phyloP scores from a whole-genome alignment of 2,888 invertebrate genomes.

The Hypomecis atomaria region DNA sequence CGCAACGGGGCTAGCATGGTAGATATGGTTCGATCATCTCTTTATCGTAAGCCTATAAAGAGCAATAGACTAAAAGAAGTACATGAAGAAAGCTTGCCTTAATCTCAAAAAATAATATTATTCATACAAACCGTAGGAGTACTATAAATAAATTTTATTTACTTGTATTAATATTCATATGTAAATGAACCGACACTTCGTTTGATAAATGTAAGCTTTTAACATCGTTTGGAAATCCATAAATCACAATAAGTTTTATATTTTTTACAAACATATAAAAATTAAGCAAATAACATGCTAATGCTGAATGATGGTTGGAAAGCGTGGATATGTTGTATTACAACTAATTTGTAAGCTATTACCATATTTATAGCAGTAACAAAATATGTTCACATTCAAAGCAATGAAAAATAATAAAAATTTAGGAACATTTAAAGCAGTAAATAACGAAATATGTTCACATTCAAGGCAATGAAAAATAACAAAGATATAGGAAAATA shows the following conservation, averaged over 20 bases:
- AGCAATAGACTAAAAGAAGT: too few relatives aligned
- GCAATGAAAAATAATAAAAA: too few relatives aligned
- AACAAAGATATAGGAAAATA: too few relatives aligned
- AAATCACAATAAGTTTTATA: slow-evolving; percentile 24
- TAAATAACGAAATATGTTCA: too few relatives aligned
- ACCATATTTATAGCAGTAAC: slow-evolving; percentile 20
- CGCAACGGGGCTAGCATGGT: too few relatives aligned
- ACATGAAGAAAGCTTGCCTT: neutral
- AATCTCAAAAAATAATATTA: neutral
- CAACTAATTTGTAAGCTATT: slow-evolving; percentile 19
- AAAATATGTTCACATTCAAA: too few relatives aligned
- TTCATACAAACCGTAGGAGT: neutral
- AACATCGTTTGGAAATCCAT: slow-evolving; percentile 25
- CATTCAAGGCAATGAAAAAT: too few relatives aligned
- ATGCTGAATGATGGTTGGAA: slow-evolving; percentile 27
- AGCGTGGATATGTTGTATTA: slow-evolving; percentile 17
- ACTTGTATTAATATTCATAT: slow-evolving; percentile 21
- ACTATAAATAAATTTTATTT: slow-evolving; percentile 14
- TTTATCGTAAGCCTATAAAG: too few relatives aligned
- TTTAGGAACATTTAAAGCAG: too few relatives aligned
- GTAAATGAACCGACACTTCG: slow-evolving; percentile 23
- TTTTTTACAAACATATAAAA: slow-evolving; percentile 25
- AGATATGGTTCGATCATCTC: too few relatives aligned
- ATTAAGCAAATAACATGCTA: slow-evolving; percentile 31
- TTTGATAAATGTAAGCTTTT: slow-evolving; percentile 34